Base-by-base conservation (phyloP, 2,888 invertebrate genomes). In the Villa cingulata region DNA sequence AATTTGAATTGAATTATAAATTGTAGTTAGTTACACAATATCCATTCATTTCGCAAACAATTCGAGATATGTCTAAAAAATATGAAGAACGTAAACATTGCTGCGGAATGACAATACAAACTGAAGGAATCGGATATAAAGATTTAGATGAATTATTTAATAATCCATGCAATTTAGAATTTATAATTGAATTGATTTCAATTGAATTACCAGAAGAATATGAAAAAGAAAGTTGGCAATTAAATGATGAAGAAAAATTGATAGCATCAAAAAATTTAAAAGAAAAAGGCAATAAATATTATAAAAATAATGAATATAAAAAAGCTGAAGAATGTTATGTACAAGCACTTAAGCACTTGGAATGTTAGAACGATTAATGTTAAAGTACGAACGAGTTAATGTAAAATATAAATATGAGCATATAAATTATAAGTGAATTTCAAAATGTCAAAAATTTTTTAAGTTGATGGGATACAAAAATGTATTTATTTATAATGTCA, bases 151-250 rank as follows among this genome's bases (percentile, higher is more conserved):
- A 83, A 10, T 72, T 96, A 27, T 76, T 96, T 50, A 80, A 80
- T 56, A 76, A 78, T 54, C 92, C 95, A 0, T 75, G 80, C 59
- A 81, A 90, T 65, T 71, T 96, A 54, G 84, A 86, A 64, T 96
- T 96, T 65, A 86, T 80, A 19, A 81, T 94, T 60, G 95, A 96
- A 67, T 64, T 96, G 41, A 59, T 88, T 4, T 80, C 83, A 60
- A 83, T 90, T 1, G 83, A 90, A 64, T 73, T 75, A 53, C 83
- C 89, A 12, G 83, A 88, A 55, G 82, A 91, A 53, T 98, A 92
- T 71, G 84, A 91, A 60, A 90, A 89, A 64, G 97, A 98, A 61
- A 74, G 85, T 10, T 98, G 98, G 98, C 90, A 92, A 64, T 75
- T 98, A 74, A 80, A 78, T 48, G 83, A 84, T 47, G 75, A 83